Base-by-base conservation (phyloP, 2,888 invertebrate species). In the Quadroppia sp. region DNA sequence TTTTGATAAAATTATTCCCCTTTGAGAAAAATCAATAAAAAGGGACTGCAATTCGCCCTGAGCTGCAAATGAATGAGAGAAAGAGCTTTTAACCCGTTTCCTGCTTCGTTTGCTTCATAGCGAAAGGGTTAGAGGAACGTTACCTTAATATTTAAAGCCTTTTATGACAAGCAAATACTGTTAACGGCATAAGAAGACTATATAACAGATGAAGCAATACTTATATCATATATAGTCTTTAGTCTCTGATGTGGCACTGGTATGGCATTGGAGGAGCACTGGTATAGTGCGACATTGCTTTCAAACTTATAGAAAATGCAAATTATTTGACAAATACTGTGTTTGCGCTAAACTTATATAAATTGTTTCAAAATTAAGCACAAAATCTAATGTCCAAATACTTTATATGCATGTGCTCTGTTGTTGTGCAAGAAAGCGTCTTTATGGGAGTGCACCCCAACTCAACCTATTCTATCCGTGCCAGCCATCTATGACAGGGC, bases 101-200 rank as follows among this genome's bases (percentile, higher is more conserved):
- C 69, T 69, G 69, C 69, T 69, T 69, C 69, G 69, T 69, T 69
- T 42, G 69, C 40, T 69, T 69, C 69, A 11, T 64, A 69, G 40
- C n/a, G 25, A 69, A 69, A 69, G 69, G 69, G 69, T 69, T 69
- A 69, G 45, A 45, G 69, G 42, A 45, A 42, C 69, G 69, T 69
- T 69, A 69, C 69, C 69, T 69, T 69, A 69, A 69, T 69, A 69
- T 69, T 69, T 69, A 69, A 69, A 69, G 69, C 69, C 69, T 69
- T 69, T 69, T 69, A 69, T 69, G 69, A 69, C 69, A 69, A 64
- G 42, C 69, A 69, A 69, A 69, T 69, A 69, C 69, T 69, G 45
- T 69, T 69, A 69, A 69, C 20, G 40, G 69, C 69, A 45, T 69
- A 42, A 69, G 23, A 42, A 69, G 40, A 45, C 42, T 69, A 69